Base-by-base conservation (phyloP, 2,113 vertebrate genomes). In the Tinamus guttatus region DNA sequence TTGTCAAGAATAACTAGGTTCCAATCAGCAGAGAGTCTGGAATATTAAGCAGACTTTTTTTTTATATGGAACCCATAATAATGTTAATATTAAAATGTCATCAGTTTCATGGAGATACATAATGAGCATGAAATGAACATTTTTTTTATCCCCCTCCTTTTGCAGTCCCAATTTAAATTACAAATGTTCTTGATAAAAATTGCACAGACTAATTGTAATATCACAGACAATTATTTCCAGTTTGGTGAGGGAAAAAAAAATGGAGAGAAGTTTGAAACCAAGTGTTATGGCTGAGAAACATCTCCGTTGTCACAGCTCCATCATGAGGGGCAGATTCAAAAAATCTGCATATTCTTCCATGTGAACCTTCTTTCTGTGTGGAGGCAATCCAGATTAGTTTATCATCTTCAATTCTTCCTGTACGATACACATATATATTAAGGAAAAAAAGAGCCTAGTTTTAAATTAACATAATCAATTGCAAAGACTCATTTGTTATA, bases 101-200 rank as follows among this genome's bases (percentile, higher is more conserved):
- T 97, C 96, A 87, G 91, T 93, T 90, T 96, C 5, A 0, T 65
- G 22, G 86, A 96, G 93, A 95, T 87, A 70, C 95, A 93, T 96
- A 97, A 97, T 94, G 88, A 96, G 95, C 95, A 71, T 97, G 95
- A 97, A 97, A 96, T 93, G 92, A 96, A 95, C 90, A 87, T 32
- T 43, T 81, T 81, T 89, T 83, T 87, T 16, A 60, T 58, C 43
- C 21, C 28, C 7, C 28, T 87, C 40, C 67, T 83, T 95, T 92
- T 82, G 59, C 77, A 91, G 84, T 94, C 88, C 59, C 85, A 95
- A 97, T 97, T 97, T 97, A 96, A 97, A 97, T 97, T 96, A 96
- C 95, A 97, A 97, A 96, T 94, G 69, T 27, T 94, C 91, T 19
- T 71, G 94, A 93, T 95, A 96, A 95, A 97, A 94, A 87, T 76